Percentiles rank a stretch among this genome's conserved stretches.
Evolutionary conservation across 2,888 invertebrate species (phyloP).

Genomic region (Petrophora chlorosata): DNA sequence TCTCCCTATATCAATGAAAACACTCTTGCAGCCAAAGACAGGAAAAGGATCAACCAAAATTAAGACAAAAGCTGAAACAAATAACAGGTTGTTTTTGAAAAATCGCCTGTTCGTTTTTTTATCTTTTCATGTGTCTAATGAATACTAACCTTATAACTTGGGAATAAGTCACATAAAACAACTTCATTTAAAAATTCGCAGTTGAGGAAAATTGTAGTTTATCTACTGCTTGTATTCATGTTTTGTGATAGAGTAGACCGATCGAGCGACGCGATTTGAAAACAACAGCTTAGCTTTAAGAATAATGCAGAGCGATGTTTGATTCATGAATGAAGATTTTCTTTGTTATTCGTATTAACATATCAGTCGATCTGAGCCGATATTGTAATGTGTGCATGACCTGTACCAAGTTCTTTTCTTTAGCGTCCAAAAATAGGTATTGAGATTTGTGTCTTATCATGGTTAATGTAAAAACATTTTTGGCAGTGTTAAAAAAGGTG

Average conservation of each 20-base stretch:
- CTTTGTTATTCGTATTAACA: conserved; percentile 30
- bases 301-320: conserved; percentile 43
- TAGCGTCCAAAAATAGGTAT: background rate
- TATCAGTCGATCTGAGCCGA: conserved; percentile 18
- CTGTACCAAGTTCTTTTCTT: conserved; percentile 4
- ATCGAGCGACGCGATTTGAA: conserved; percentile 38
- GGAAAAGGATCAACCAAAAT: too few relatives aligned
- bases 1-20: too few relatives aligned
- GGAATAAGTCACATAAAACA: background rate
- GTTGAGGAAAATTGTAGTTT: background rate
- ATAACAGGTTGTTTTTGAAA: too few relatives aligned
- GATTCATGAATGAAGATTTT: conserved; percentile 37
- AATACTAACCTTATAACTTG: too few relatives aligned
- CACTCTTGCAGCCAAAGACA: too few relatives aligned
- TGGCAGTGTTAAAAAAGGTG: too few relatives aligned
- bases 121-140: too few relatives aligned
- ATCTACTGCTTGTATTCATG: background rate
- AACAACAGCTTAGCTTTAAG: conserved; percentile 39
- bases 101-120: too few relatives aligned
- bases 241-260: conserved; percentile 28
- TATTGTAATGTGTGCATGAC: conserved; percentile 6
- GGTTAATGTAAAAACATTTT: too few relatives aligned
- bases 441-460: background rate
- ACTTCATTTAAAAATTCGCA: background rate
- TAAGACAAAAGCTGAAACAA: too few relatives aligned